Conservation (phyloP, 2,888 invertebrate genomes). For the Choreutis nemorana region DNA sequence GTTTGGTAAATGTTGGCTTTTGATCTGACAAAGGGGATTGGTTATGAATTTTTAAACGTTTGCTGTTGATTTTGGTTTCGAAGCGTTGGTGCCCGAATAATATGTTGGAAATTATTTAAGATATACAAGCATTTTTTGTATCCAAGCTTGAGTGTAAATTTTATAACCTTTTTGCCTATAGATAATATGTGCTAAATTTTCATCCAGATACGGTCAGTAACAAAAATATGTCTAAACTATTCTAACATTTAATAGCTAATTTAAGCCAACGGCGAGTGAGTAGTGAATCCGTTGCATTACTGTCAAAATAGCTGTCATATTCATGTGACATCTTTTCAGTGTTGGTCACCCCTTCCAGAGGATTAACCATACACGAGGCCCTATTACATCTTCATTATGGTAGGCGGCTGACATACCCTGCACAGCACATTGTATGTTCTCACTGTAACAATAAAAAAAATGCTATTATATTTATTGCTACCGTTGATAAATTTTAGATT, state of each 20-base stretch:
- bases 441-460: constrained; percentile 39
- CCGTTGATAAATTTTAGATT: constrained; percentile 51
- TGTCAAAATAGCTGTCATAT: constrained; percentile 67
- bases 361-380: constrained; percentile 51
- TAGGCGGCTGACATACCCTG: constrained; percentile 51
- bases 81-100: constrained; percentile 46
- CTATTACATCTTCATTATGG: constrained; percentile 66
- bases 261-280: constrained; percentile 17
- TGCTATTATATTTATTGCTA: constrained; percentile 49
- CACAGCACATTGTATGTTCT: constrained; percentile 31
- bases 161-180: constrained; percentile 2
- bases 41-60: constrained; percentile 46
- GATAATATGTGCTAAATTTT: constrained; percentile 2
- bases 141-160: constrained; percentile 1
- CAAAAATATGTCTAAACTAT: constrained; percentile 5
- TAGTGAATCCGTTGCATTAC: constrained; percentile 54
- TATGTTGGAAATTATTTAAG: constrained; percentile 18
- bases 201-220: constrained; percentile 1
- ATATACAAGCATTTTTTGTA: too few relatives aligned
- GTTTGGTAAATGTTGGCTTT: constrained; percentile 28
- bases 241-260: constrained; percentile 26
- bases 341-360: constrained; percentile 53
- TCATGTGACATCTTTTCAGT: constrained; percentile 58
- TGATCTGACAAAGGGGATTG: constrained; percentile 30
- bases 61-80: constrained; percentile 43